Base-by-base conservation (phyloP, 92 coral and sea anemone genomes). In the Parazoanthus darwini region DNA sequence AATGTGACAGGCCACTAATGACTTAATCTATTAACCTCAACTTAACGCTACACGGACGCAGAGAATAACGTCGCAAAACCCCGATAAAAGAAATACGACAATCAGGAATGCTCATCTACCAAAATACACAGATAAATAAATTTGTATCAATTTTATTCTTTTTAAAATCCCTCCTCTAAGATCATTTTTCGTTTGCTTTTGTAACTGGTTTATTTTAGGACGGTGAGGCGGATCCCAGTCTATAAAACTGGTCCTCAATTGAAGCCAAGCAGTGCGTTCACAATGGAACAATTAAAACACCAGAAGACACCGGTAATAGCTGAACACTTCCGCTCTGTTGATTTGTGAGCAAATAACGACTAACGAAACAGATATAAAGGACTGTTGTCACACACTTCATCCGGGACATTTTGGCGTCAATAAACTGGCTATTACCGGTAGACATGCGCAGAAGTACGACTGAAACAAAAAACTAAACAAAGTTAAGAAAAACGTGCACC, bases 191-290 rank as follows among this genome's bases (percentile, higher is more conserved):
- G 59, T 63, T 20, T 20, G n/a, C 26, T 20, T 23, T 63, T 63
- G n/a, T 23, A 1, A 23, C 8, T 3, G 25, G 14, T 63, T 63
- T 63, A 63, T 63, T 20, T 18, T 63, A 54, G 18, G 70, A 4
- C 29, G 15, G 65, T 56, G 14, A 79, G 39, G 33, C 15, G n/a
- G 29, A 51, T 79, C 38, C 39, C 6, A 29, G 83, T 79, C 13
- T 35, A 29, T 15, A 29, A 29, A 20, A 80, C 85, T 29, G 85
- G 85, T 80, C 16, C 48, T 56, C 65, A 6, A 80, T 80, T n/a
- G 25, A 35, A 18, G 85, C 42, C 50, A 54, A 80, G 71, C 26
- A 54, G 26, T 54, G 85, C 85, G 85, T 54, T 58, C 68, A 79
- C 37, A 46, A 14, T 16, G 8, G 7, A 13, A 79, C 67, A 80